Conservation (phyloP, 2,113 vertebrate genomes). For the Climacteris rufus region DNA sequence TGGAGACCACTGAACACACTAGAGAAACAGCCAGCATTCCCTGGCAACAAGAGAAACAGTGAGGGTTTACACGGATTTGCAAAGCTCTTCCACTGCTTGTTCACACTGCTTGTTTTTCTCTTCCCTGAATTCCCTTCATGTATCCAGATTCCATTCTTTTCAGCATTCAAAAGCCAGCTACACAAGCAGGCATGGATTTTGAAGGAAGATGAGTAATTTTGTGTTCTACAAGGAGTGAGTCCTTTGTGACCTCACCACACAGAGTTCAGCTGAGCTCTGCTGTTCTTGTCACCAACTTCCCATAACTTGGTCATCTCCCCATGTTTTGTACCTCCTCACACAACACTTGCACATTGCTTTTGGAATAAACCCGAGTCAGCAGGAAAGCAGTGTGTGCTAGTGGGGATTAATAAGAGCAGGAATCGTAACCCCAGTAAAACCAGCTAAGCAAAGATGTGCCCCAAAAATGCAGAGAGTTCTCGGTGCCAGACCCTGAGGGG, state of each 20-base stretch:
- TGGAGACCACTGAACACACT: background rate
- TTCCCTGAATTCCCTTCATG: background rate
- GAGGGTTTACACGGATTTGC: background rate
- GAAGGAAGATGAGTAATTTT: background rate
- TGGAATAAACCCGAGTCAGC: background rate
- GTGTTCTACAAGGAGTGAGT: background rate
- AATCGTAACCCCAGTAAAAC: slow-evolving; percentile 30
- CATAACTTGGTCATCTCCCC: background rate
- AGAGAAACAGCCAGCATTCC: background rate
- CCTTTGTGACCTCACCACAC: background rate
- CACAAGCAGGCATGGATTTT: background rate
- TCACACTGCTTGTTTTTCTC: background rate
- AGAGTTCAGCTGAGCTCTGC: background rate
- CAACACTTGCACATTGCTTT: background rate
- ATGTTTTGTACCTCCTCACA: background rate
- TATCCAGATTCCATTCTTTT: background rate
- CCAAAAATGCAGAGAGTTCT: background rate
- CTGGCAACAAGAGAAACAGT: background rate
- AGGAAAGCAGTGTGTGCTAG: background rate
- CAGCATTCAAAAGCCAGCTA: background rate
- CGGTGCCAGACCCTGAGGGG: background rate
- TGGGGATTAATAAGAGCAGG: background rate
- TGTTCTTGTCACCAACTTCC: background rate
- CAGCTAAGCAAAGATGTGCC: slow-evolving; percentile 26
- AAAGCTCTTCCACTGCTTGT: background rate